A percentile compares a stretch with the other conserved stretches of the same genome.
phyloP scores from a whole-genome alignment of 2,113 vertebrate genomes.

The Cheirogaleus medius region DNA sequence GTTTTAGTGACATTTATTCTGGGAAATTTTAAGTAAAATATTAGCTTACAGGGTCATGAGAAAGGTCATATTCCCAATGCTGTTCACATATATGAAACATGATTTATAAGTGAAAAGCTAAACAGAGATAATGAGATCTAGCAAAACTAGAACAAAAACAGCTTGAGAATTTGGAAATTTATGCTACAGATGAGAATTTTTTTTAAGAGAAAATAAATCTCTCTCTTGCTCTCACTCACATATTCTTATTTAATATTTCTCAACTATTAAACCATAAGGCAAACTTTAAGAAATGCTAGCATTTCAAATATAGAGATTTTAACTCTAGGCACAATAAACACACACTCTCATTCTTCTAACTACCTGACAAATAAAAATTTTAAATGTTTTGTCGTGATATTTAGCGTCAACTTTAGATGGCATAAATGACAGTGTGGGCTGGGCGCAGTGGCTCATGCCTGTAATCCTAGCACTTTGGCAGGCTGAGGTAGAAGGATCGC shows the following conservation, averaged over 20 bases:
- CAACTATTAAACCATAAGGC: background rate
- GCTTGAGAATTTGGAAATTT: constrained; percentile 40
- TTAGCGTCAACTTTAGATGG: background rate
- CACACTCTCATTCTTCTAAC: background rate
- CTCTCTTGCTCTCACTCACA: background rate
- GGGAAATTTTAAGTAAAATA: constrained; percentile 60
- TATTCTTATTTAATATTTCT: constrained; percentile 21
- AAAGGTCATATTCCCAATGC: constrained; percentile 63
- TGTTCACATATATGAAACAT: constrained; percentile 51
- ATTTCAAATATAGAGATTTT: constrained; percentile 44
- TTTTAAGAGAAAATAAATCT: background rate
- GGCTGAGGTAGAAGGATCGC: too few species aligned
- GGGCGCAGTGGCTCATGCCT: too few species aligned
- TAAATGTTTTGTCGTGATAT: background rate
- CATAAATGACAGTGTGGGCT: background rate
- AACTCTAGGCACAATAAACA: constrained; percentile 7
- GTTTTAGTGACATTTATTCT: constrained; percentile 70
- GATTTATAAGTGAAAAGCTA: constrained; percentile 58
- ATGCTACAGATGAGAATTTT: background rate
- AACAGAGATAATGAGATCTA: constrained; percentile 50
- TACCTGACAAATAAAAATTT: background rate
- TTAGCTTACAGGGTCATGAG: constrained; percentile 59
- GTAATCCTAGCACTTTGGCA: too few species aligned
- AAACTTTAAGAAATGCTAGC: constrained; percentile 34
- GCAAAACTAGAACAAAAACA: constrained; percentile 51